A percentile compares a stretch with the other conserved stretches of the same genome.
Evolutionary conservation across 2,888 invertebrate species (phyloP).

Genomic region (Hirudinaria manillensis): DNA sequence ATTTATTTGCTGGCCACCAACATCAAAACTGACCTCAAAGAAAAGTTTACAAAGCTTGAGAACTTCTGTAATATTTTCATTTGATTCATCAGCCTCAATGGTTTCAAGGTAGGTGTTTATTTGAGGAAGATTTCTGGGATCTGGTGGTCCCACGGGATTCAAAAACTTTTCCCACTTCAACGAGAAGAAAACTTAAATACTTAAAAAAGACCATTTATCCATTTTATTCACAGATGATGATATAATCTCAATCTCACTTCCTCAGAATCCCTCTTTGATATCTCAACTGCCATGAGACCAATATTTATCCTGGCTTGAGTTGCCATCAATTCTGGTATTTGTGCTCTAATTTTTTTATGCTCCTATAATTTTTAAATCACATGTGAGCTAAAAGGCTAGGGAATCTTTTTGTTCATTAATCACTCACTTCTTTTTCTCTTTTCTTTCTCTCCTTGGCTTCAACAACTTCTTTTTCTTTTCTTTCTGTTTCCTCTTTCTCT

Average conservation of each 20-base stretch:
- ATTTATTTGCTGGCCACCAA: background rate
- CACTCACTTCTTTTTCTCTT: slow-evolving; percentile 11
- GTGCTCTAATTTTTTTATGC: slow-evolving; percentile 12
- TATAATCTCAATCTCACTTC: background rate
- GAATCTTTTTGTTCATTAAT: background rate
- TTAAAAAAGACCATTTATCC: background rate
- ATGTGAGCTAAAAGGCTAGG: too few species aligned
- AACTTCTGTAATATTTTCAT: background rate
- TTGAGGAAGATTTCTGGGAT: slow-evolving; percentile 5
- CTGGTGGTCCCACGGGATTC: slow-evolving; percentile 18
- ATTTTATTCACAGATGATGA: background rate
- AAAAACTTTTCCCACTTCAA: slow-evolving; percentile 22
- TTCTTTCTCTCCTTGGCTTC: slow-evolving; percentile 8
- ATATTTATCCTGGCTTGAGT: slow-evolving; percentile 1
- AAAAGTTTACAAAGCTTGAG: slow-evolving; percentile 4
- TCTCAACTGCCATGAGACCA: background rate
- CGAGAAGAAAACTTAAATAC: background rate
- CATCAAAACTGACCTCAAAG: slow-evolving; percentile 10
- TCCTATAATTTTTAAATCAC: background rate
- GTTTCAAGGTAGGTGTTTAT: slow-evolving; percentile 20
- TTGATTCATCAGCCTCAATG: background rate
- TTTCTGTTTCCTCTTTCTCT: slow-evolving; percentile 11
- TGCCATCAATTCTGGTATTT: slow-evolving; percentile 18
- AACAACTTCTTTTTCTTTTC: slow-evolving; percentile 14
- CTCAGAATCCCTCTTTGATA: background rate